Evolutionary conservation across 35 echinoderm and acorn worm species (phyloP), one percentile per base, ranked within the genome.

Genomic region (Lytechinus variegatus): DNA sequence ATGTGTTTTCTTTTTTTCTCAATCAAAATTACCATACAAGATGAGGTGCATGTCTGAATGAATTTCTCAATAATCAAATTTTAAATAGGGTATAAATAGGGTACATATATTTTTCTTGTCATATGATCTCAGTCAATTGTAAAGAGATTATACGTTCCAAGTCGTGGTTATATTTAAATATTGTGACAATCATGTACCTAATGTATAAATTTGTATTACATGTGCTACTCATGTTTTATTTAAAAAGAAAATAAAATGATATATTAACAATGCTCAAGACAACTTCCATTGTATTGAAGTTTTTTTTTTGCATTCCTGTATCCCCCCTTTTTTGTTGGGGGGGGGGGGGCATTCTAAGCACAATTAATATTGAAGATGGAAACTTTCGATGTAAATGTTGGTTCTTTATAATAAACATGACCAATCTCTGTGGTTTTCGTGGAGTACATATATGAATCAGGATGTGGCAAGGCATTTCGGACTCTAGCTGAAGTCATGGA

Each of bases 131-230:
- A 72, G n/a, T 72, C 66, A 79, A 79, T 79, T 79, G 66, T 79
- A 79, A 79, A n/a, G 66, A 79, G 19, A 79, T 79, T 7, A 24
- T 79, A 79, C 66, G 19, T 79, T 79, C 66, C 66, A 79, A 79
- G 66, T 24, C n/a, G 66, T 79, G 66, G 19, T 24, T 79, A 44
- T 44, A 44, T 44, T 44, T 44, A 2, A 9, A 71, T 71, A 79
- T 79, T 79, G 66, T 79, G 66, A 24, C 66, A 16, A 24, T 79
- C 21, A 79, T 79, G 66, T 79, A 79, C 19, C 66, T 79, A 79
- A 16, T 79, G 66, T 79, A 79, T 79, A 79, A 79, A 79, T 79
- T 79, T 79, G 66, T 79, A 79, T 79, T 79, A 79, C 66, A 79
- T 79, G 66, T 79, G 66, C 66, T 24, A 79, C 66, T 79, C 66